Percentiles rank a stretch among this genome's conserved stretches.
Conservation (phyloP, 2,888 invertebrate species). For the Onchidella celtica region DNA sequence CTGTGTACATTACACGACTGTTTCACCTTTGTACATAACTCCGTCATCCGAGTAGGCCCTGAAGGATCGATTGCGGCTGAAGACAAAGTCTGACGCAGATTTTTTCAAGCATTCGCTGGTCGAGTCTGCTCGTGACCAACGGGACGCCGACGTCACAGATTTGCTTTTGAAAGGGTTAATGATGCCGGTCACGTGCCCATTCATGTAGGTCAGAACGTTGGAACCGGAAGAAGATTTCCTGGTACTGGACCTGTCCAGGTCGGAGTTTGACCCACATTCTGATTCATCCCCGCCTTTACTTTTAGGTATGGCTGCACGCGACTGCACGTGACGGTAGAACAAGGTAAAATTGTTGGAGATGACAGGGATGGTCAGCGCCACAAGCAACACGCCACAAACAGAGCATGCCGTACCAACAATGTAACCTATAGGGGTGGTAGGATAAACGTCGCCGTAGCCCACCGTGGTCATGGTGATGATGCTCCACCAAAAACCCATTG, state of each 20-base stretch:
- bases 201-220: conserved; percentile 53
- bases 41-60: conserved; percentile 72
- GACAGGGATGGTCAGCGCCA: conserved; percentile 78
- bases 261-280: conserved; percentile 8
- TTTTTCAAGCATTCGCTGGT: conserved; percentile 62
- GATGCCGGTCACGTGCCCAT: conserved; percentile 57
- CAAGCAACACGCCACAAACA: conserved; percentile 76
- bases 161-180: conserved; percentile 53
- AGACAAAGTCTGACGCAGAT: conserved; percentile 59
- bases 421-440: conserved; percentile 73
- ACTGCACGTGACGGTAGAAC: conserved; percentile 78
- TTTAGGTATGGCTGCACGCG: conserved; percentile 58
- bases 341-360: conserved; percentile 79
- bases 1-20: conserved; percentile 60
- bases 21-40: conserved; percentile 65
- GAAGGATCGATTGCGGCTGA: conserved; percentile 59
- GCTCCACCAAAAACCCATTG: conserved; percentile 81
- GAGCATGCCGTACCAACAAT: conserved; percentile 76
- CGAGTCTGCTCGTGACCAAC: conserved; percentile 62
- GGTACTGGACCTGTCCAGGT: conserved; percentile 18
- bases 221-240: conserved; percentile 36
- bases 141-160: conserved; percentile 31
- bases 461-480: conserved; percentile 80
- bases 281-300: conserved; percentile 35
- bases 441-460: conserved; percentile 78